A percentile compares a stretch with the other conserved stretches of the same genome.
Conservation (phyloP, 2,888 invertebrate genomes). For the Hipparchia sbordonii region DNA sequence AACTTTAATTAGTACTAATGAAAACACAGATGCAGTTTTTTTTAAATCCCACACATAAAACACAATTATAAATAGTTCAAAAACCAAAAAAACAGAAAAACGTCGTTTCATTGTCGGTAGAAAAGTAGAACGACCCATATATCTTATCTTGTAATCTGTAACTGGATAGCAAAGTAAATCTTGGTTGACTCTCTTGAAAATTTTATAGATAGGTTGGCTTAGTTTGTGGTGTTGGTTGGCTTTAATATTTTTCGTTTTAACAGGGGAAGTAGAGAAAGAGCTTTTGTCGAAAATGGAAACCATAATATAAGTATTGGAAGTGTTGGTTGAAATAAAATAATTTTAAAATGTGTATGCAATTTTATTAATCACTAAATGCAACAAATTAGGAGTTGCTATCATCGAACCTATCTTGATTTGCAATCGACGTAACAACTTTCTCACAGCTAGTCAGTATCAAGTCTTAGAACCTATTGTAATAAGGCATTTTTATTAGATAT, state of each 20-base stretch:
- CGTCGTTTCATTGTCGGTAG: too few species aligned
- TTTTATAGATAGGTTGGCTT: too few species aligned
- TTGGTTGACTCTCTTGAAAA: too few species aligned
- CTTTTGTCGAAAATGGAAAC: slow-evolving; percentile 5
- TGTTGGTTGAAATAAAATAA: slow-evolving; percentile 31
- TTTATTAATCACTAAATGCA: slow-evolving; percentile 82
- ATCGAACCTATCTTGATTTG: slow-evolving; percentile 61
- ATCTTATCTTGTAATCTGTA: too few species aligned
- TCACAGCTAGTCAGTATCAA: slow-evolving; percentile 78
- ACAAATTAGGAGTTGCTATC: slow-evolving; percentile 77
- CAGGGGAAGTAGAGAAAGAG: slow-evolving; percentile 13
- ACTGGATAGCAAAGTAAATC: too few species aligned
- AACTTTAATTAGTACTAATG: too few species aligned
- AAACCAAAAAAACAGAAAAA: too few species aligned
- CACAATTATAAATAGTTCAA: too few species aligned
- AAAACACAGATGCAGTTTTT: too few species aligned
- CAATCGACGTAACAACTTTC: slow-evolving; percentile 69
- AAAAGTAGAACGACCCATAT: too few species aligned
- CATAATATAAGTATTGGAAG: neutral
- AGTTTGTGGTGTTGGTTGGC: too few species aligned
- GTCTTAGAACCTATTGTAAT: slow-evolving; percentile 80
- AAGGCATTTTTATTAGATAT: slow-evolving; percentile 80
- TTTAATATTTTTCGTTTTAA: neutral
- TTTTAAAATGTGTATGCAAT: slow-evolving; percentile 78
- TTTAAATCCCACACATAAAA: too few species aligned